Evolutionary conservation across 2,888 invertebrate genomes (phyloP).

Genomic region (Drosophila rubida): DNA sequence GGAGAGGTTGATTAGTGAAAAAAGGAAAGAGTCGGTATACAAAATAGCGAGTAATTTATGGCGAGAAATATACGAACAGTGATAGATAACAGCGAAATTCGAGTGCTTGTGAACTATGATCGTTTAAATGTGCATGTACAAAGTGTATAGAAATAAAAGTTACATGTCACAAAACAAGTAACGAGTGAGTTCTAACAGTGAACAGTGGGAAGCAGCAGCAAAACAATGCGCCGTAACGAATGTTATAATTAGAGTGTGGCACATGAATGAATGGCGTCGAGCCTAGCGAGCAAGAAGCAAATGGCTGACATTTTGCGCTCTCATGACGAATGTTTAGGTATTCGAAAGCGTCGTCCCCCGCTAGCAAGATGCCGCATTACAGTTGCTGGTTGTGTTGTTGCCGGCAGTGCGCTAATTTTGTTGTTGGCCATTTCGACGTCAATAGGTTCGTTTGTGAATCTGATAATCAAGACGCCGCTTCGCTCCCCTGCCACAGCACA

Average conservation of each 20-base stretch:
- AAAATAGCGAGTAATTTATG: no score
- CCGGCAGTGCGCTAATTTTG: slow-evolving; percentile 34
- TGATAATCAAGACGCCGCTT: slow-evolving; percentile 45
- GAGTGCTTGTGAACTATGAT: no score
- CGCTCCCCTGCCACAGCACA: neutral
- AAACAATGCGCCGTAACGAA: neutral
- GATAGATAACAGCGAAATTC: no score
- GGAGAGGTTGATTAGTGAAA: no score
- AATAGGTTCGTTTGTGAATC: slow-evolving; percentile 64
- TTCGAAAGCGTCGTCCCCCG: neutral
- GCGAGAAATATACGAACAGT: no score
- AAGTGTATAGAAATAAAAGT: no score
- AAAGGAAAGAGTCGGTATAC: no score
- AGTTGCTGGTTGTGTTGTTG: neutral
- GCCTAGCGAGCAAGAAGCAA: neutral
- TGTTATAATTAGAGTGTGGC: neutral
- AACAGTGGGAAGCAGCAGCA: no score
- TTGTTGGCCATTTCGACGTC: slow-evolving; percentile 39
- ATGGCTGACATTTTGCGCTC: neutral
- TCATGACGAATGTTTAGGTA: neutral
- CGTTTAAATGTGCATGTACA: no score
- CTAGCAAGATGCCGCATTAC: neutral
- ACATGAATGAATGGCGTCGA: neutral
- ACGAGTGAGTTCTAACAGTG: no score
- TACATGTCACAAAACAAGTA: no score